phyloP scores from a whole-genome alignment of 2,888 invertebrate species.

The Merodon equestris region DNA sequence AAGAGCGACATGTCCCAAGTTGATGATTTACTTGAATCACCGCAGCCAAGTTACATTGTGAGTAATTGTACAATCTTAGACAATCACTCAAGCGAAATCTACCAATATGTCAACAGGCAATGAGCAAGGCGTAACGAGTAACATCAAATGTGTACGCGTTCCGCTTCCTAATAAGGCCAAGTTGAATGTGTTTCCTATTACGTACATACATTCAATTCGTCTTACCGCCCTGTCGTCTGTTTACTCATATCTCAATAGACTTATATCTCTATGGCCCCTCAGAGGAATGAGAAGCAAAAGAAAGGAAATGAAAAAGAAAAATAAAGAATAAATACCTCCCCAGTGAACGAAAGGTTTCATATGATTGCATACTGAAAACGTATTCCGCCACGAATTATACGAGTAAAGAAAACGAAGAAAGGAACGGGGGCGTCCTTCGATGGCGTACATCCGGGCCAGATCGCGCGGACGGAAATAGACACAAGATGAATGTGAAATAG shows the following conservation, averaged over 20 bases:
- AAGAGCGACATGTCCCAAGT: too few species aligned
- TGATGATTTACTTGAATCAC: too few species aligned
- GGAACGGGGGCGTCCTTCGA: conserved; percentile 10
- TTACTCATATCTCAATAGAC: not conserved
- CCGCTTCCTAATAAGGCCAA: conserved; percentile 35
- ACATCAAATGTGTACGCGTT: conserved; percentile 9
- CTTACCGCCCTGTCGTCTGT: not conserved
- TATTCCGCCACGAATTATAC: not conserved
- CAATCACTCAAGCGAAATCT: not conserved
- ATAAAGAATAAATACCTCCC: not conserved
- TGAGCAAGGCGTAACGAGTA: not conserved
- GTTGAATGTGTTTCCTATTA: conserved; percentile 9
- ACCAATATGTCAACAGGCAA: conserved; percentile 27
- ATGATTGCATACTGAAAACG: not conserved
- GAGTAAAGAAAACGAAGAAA: not conserved
- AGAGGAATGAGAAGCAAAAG: too few species aligned
- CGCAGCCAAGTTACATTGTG: too few species aligned
- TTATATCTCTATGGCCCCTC: not conserved
- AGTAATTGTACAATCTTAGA: too few species aligned
- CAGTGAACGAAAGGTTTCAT: conserved; percentile 6
- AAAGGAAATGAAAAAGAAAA: not conserved
- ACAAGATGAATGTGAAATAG: conserved; percentile 61
- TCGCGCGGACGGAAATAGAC: conserved; percentile 56
- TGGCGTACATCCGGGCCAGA: conserved; percentile 6
- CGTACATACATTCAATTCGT: not conserved